Evolutionary conservation across 2,888 invertebrate genomes (phyloP).

Genomic region (Gerris lacustris): DNA sequence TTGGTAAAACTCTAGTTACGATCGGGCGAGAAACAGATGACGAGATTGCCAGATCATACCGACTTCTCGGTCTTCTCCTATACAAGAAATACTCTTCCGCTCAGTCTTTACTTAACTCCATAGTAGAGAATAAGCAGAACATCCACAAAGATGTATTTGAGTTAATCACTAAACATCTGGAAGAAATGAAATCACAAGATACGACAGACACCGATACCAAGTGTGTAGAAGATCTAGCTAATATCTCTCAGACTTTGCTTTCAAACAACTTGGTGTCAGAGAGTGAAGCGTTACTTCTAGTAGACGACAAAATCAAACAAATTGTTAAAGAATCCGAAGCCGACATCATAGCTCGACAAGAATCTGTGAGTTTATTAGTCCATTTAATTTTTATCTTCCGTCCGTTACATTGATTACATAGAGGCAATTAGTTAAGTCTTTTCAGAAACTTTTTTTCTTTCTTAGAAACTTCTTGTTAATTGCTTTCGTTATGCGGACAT

Average conservation of each 20-base stretch:
- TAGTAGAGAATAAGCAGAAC: slow-evolving; percentile 35
- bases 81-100: slow-evolving; percentile 50
- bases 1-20: slow-evolving; percentile 70
- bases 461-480: too few relatives aligned
- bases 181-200: neutral
- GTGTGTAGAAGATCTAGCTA: too few relatives aligned
- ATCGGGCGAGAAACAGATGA: slow-evolving; percentile 41
- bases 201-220: neutral
- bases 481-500: too few relatives aligned
- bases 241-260: neutral
- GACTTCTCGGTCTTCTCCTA: slow-evolving; percentile 52
- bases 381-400: too few relatives aligned
- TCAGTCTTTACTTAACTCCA: slow-evolving; percentile 28
- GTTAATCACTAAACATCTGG: slow-evolving; percentile 26
- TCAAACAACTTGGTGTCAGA: neutral
- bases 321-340: neutral
- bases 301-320: neutral
- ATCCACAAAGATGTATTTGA: slow-evolving; percentile 29
- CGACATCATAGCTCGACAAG: too few relatives aligned
- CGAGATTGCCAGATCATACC: slow-evolving; percentile 44
- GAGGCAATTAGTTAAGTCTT: too few relatives aligned
- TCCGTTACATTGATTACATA: too few relatives aligned
- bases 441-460: too few relatives aligned
- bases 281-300: neutral
- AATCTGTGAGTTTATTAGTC: too few relatives aligned